These are phyloP conservation scores for Leuciscus waleckii DNA, from an alignment of 2,797 vertebrate species.

Conservation along the genomic window DNA sequence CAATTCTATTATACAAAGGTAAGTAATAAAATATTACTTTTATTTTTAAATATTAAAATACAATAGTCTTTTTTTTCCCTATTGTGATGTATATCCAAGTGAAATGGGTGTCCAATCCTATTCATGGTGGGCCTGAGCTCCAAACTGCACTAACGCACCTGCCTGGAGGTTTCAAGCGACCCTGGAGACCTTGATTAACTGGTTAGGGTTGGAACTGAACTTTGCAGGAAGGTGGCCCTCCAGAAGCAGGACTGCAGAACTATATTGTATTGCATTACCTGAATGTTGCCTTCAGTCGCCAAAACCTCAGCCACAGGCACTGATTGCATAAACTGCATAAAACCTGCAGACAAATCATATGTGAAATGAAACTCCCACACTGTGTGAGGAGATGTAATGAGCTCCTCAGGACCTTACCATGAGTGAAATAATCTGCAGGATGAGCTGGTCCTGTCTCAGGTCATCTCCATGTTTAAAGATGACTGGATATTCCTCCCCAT, in stretches of 20 bases:
- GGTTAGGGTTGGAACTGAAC: not conserved
- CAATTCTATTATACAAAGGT: not conserved
- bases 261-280: slow-evolving; percentile 71
- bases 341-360: slow-evolving; percentile 77
- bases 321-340: slow-evolving; percentile 99
- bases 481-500: slow-evolving; percentile 93
- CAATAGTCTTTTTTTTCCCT: too few relatives aligned
- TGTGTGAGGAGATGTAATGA: not conserved
- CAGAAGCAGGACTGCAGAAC: not conserved
- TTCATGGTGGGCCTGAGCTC: not conserved
- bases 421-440: slow-evolving; percentile 98
- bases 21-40: not conserved
- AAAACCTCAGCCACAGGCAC: slow-evolving; percentile 98
- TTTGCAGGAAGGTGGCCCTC: not conserved
- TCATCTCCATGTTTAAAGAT: slow-evolving; percentile 99
- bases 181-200: not conserved
- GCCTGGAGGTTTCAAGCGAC: not conserved
- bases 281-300: slow-evolving; percentile 97
- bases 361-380: not conserved
- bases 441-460: slow-evolving; percentile 96
- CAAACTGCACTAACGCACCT: not conserved
- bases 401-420: slow-evolving; percentile 90
- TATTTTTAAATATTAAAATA: too few relatives aligned
- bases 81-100: too few relatives aligned
- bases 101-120: not conserved